Percentiles rank a stretch among this genome's conserved stretches.
These are phyloP conservation scores for Baronia brevicornis DNA, from an alignment of 2,888 invertebrate genomes.

Conservation along the genomic window DNA sequence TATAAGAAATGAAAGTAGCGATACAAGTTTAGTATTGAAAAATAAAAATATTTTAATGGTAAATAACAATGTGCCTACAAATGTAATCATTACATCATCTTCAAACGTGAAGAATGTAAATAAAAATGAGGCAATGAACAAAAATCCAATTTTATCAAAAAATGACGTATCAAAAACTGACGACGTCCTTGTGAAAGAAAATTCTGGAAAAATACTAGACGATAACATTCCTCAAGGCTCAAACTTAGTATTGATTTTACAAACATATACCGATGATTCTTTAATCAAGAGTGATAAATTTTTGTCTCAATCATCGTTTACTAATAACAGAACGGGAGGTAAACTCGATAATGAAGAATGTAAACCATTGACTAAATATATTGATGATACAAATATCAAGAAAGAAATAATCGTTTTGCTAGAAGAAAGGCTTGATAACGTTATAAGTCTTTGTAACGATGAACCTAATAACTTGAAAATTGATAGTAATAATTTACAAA, in stretches of 20 bases:
- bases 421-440: constrained; percentile 39
- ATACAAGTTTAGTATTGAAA: constrained; percentile 29
- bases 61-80: constrained; percentile 33
- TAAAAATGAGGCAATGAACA: constrained; percentile 4
- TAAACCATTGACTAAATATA: not conserved
- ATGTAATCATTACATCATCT: constrained; percentile 27
- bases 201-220: constrained; percentile 20
- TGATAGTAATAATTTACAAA: no score
- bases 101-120: constrained; percentile 1
- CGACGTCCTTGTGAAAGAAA: no score
- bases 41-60: constrained; percentile 37
- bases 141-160: constrained; percentile 8
- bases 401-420: constrained; percentile 32
- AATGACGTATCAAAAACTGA: constrained; percentile 17
- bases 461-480: no score
- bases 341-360: not conserved
- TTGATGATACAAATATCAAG: not conserved
- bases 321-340: constrained; percentile 1
- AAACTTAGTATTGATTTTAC: constrained; percentile 29
- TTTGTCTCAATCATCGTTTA: not conserved
- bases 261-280: constrained; percentile 17
- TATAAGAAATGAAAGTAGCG: constrained; percentile 13
- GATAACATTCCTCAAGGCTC: constrained; percentile 7
- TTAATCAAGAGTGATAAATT: constrained; percentile 2
- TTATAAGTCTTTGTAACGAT: constrained; percentile 23